Evolutionary conservation across 2,888 invertebrate species (phyloP).

Genomic region (Fragum whitleyi): DNA sequence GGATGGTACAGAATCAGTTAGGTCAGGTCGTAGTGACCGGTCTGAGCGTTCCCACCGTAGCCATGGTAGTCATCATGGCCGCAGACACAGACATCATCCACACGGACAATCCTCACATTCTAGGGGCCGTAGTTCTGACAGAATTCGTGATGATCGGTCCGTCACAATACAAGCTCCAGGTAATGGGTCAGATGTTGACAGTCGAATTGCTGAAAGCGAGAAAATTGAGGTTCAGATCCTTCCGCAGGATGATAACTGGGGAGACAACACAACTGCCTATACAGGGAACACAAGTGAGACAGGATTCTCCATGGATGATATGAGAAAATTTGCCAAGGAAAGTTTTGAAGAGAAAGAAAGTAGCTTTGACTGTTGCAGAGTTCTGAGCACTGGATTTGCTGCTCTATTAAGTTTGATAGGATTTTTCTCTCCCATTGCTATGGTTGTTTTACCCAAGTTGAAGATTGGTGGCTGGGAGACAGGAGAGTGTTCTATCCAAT

Average conservation of each 20-base stretch:
- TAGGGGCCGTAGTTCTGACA: slow-evolving; percentile 71
- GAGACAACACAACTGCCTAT: slow-evolving; percentile 98
- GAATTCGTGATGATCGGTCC: slow-evolving; percentile 77
- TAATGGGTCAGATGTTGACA: slow-evolving; percentile 74
- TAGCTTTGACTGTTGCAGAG: slow-evolving; percentile 85
- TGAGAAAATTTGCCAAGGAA: slow-evolving; percentile 83
- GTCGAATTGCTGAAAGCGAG: slow-evolving; percentile 76
- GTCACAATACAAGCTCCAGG: slow-evolving; percentile 81
- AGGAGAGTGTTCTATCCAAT: slow-evolving; percentile 76
- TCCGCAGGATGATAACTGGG: slow-evolving; percentile 99
- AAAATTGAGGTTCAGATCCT: slow-evolving; percentile 96
- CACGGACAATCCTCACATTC: slow-evolving; percentile 56
- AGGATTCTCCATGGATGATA: slow-evolving; percentile 96
- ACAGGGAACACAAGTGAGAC: slow-evolving; percentile 98
- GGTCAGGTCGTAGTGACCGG: slow-evolving; percentile 92
- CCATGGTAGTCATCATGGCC: slow-evolving; percentile 76
- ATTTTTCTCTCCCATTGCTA: slow-evolving; percentile 96
- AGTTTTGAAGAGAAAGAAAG: slow-evolving; percentile 76
- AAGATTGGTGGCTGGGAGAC: slow-evolving; percentile 87
- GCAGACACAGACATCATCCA: slow-evolving; percentile 68
- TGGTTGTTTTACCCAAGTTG: slow-evolving; percentile 97
- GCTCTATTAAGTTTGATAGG: slow-evolving; percentile 92
- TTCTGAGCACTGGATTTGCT: slow-evolving; percentile 93
- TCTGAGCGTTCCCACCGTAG: slow-evolving; percentile 89
- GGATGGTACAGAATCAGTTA: slow-evolving; percentile 95